Evolutionary conservation across 2,797 vertebrate genomes (phyloP).

Genomic region (Cossypha heuglini): DNA sequence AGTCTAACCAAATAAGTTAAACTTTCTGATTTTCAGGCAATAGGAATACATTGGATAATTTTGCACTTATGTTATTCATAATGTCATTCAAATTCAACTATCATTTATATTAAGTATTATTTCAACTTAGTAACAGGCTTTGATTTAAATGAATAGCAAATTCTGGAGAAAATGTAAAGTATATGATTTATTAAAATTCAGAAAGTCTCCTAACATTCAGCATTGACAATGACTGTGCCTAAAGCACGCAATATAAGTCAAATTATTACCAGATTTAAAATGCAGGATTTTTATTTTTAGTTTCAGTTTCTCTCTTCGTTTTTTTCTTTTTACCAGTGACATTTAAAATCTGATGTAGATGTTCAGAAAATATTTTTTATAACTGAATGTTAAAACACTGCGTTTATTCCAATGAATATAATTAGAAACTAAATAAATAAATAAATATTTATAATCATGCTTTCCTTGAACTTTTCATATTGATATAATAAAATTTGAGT

Average conservation of each 20-base stretch:
- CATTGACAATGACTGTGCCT: neutral
- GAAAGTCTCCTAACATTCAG: neutral
- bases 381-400: neutral
- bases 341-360: neutral
- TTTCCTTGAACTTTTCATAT: neutral
- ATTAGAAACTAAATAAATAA: neutral
- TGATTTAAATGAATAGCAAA: neutral
- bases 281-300: neutral
- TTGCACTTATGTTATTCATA: neutral
- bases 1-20: neutral
- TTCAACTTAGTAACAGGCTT: neutral
- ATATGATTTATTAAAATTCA: neutral
- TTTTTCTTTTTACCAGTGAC: neutral
- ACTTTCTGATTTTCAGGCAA: neutral
- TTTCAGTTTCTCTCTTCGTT: neutral
- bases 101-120: neutral
- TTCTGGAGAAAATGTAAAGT: neutral
- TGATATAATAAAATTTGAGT: neutral
- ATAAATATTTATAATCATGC: neutral
- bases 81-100: neutral
- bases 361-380: neutral
- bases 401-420: neutral
- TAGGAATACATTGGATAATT: neutral
- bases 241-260: neutral
- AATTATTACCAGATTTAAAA: neutral